phyloP scores from a whole-genome alignment of 1,140 invertebrate species.

The Cecropterus lyciades region DNA sequence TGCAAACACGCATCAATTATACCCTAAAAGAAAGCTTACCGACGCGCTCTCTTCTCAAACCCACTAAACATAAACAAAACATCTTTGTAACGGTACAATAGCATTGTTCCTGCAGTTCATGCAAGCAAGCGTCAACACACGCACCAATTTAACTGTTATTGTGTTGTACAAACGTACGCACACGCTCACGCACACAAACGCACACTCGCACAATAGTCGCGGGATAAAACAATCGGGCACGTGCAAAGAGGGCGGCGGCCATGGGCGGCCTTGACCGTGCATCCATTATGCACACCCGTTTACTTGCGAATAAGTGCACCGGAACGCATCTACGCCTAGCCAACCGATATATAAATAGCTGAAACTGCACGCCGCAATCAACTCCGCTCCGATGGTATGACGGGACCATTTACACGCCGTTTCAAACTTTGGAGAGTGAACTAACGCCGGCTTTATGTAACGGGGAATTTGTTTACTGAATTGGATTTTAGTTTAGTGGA shows the following conservation, averaged over 20 bases:
- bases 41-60: conserved; percentile 6
- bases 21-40: conserved; percentile 7
- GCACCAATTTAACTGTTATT: conserved; percentile 41
- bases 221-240: conserved; percentile 66
- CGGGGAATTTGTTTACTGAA: conserved; percentile 33
- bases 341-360: conserved; percentile 48
- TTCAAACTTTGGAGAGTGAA: conserved; percentile 31
- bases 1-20: conserved; percentile 5
- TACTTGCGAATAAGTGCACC: conserved; percentile 70
- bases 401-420: conserved; percentile 30
- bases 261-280: conserved; percentile 74
- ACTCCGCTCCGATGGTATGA: conserved; percentile 20
- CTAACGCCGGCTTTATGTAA: conserved; percentile 24
- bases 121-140: conserved; percentile 15
- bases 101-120: conserved; percentile 32
- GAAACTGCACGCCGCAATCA: conserved; percentile 34
- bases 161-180: conserved; percentile 36
- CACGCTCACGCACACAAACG: conserved; percentile 23
- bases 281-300: conserved; percentile 74
- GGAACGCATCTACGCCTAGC: conserved; percentile 52
- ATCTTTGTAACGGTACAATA: conserved; percentile 30
- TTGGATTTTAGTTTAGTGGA: conserved; percentile 33
- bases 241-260: conserved; percentile 63
- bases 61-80: conserved; percentile 27
- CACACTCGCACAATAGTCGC: conserved; percentile 42